Evolutionary conservation across 2,888 invertebrate genomes (phyloP).

Genomic region (Cylloceria caligata): DNA sequence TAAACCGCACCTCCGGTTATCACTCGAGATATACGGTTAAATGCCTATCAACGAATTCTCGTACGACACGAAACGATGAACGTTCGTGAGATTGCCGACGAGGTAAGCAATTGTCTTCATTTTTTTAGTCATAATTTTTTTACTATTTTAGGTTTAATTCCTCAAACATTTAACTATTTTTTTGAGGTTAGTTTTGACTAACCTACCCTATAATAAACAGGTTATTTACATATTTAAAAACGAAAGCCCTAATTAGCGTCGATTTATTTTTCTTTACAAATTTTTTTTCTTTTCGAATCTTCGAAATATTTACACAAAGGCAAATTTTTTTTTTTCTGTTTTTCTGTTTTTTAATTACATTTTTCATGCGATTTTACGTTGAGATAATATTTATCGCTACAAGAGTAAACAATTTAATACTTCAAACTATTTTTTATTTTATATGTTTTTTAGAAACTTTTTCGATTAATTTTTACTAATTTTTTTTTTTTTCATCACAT

Average conservation of each 20-base stretch:
- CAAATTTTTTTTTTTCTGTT: background rate
- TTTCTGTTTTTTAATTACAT: no score
- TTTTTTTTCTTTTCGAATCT: background rate
- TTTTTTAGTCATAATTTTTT: background rate
- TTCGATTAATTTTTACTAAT: no score
- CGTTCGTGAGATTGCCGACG: slow-evolving; percentile 64
- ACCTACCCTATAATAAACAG: slow-evolving; percentile 34
- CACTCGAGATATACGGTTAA: slow-evolving; percentile 1
- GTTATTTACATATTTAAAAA: slow-evolving; percentile 16
- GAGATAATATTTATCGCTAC: no score
- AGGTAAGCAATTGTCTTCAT: slow-evolving; percentile 59
- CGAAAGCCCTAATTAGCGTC: background rate
- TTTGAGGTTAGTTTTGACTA: slow-evolving; percentile 60
- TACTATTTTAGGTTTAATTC: background rate
- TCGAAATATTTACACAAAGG: background rate
- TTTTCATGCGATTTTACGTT: no score
- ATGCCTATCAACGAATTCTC: slow-evolving; percentile 33
- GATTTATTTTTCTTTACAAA: background rate
- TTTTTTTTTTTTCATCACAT: no score
- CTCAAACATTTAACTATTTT: background rate
- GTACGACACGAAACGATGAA: slow-evolving; percentile 56
- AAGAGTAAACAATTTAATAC: no score
- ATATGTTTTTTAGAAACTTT: no score
- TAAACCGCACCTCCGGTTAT: slow-evolving; percentile 31
- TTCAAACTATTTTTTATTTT: no score